Evolutionary conservation across 2,888 invertebrate genomes (phyloP).

Genomic region (Onthophagus sagittarius): DNA sequence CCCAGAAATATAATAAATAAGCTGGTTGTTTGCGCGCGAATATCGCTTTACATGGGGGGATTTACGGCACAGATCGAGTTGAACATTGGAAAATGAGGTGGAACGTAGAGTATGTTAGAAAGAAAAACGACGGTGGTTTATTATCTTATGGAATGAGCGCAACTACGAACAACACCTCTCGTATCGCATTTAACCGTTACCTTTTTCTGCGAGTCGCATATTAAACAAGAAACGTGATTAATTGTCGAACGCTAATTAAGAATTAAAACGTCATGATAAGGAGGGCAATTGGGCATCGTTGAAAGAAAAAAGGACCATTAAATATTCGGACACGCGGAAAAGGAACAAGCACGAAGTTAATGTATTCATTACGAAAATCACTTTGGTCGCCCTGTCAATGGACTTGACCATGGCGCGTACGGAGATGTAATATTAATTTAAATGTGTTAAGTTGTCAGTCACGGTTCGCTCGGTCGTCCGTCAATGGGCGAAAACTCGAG

Average conservation of each 20-base stretch:
- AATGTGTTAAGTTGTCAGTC: slow-evolving; percentile 13
- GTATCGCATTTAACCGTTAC: background rate
- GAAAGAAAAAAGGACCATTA: background rate
- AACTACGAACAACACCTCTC: background rate
- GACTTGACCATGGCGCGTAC: background rate
- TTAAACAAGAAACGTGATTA: background rate
- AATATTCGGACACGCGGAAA: background rate
- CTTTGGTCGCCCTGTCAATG: slow-evolving; percentile 1
- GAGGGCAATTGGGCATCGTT: background rate
- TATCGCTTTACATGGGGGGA: background rate
- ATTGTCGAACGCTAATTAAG: background rate
- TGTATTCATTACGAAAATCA: slow-evolving; percentile 6
- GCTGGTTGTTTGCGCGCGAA: background rate
- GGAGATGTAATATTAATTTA: slow-evolving; percentile 9
- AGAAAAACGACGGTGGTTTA: background rate
- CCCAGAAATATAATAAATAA: slow-evolving; percentile 22
- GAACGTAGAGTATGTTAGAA: background rate
- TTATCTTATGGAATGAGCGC: background rate
- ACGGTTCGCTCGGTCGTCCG: background rate
- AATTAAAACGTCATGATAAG: background rate
- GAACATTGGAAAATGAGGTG: background rate
- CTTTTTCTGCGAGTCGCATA: background rate
- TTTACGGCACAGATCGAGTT: background rate
- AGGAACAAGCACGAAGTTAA: background rate
- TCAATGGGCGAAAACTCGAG: slow-evolving; percentile 3